Conservation (phyloP, 2,113 vertebrate species). For the Phalacrocorax aristotelis region DNA sequence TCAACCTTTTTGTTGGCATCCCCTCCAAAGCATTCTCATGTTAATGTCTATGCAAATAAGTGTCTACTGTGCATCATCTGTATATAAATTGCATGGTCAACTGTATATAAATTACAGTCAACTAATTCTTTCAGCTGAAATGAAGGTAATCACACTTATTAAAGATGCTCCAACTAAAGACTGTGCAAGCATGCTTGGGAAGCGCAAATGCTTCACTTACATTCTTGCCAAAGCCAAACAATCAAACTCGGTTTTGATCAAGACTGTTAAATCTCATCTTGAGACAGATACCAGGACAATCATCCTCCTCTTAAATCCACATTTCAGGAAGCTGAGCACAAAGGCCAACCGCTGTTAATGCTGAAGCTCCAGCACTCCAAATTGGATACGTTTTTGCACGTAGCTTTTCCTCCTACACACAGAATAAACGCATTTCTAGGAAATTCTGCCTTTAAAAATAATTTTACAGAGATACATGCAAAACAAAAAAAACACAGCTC, state of each 20-base stretch:
- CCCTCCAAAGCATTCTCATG: conserved; percentile 50
- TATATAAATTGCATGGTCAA: conserved; percentile 29
- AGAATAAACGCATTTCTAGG: accelerated
- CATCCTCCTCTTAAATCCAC: background rate
- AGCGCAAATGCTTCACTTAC: background rate
- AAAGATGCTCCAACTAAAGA: background rate
- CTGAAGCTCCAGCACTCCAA: background rate
- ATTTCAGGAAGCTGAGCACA: background rate
- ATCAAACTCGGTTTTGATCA: background rate
- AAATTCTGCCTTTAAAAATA: background rate
- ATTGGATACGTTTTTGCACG: background rate
- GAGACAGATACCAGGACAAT: background rate
- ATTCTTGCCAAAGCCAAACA: background rate
- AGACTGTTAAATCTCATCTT: background rate
- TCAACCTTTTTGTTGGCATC: conserved; percentile 21
- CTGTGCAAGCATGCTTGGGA: background rate
- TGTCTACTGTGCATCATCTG: conserved; percentile 26
- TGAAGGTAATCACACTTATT: background rate
- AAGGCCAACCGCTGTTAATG: background rate
- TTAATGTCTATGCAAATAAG: conserved; percentile 35
- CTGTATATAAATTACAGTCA: background rate
- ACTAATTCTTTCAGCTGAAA: background rate
- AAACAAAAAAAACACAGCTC: background rate
- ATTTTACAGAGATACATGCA: background rate
- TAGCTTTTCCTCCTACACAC: background rate